A percentile compares a stretch with the other conserved stretches of the same genome.
Conservation (phyloP, 1,140 invertebrate genomes). For the Zeugodacus cucurbitae region DNA sequence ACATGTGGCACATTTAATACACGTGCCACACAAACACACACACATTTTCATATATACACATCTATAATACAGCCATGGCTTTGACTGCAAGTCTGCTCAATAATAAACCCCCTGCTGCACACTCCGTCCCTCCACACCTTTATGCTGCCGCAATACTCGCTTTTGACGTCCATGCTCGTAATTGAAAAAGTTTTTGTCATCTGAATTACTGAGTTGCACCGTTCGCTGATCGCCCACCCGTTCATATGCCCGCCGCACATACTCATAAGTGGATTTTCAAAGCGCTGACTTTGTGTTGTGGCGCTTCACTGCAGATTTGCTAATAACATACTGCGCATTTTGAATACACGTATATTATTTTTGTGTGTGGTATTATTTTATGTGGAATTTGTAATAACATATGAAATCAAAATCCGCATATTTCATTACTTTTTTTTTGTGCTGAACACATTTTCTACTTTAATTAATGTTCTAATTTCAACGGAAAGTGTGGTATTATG, state of each 20-base stretch:
- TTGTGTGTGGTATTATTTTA: not conserved
- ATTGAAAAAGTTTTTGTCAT: constrained; percentile 36
- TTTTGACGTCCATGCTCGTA: not conserved
- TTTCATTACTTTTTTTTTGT: too few relatives aligned
- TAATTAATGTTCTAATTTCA: too few relatives aligned
- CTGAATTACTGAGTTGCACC: not conserved
- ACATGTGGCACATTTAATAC: not conserved
- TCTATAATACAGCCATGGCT: not conserved
- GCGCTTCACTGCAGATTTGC: not conserved
- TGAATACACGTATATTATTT: not conserved
- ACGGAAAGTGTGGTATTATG: too few relatives aligned
- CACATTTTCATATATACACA: not conserved
- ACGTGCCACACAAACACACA: not conserved
- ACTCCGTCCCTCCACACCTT: not conserved
- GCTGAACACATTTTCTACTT: too few relatives aligned
- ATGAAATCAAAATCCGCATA: not conserved
- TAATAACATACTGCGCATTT: not conserved
- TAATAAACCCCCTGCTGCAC: not conserved
- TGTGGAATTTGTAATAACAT: not conserved
- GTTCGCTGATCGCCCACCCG: not conserved
- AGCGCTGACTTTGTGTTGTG: not conserved
- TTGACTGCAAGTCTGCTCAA: not conserved
- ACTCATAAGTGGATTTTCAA: not conserved
- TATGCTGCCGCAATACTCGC: not conserved
- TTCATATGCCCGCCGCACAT: not conserved